Base-by-base conservation (phyloP, 2,113 vertebrate species). In the Otocyon megalotis region DNA sequence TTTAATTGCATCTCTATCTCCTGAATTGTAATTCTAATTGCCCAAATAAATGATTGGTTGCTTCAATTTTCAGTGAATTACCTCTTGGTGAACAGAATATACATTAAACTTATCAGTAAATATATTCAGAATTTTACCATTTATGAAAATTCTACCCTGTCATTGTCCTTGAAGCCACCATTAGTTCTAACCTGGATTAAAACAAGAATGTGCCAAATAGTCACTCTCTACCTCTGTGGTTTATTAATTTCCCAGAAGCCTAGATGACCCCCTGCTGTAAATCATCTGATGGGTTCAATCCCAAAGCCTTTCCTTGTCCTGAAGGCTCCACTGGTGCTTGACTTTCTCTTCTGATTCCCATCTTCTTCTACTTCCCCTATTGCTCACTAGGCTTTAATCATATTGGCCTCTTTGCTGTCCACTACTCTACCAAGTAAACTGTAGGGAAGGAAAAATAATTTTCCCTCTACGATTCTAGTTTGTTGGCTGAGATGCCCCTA, bases 371-470 rank as follows among this genome's bases (percentile, higher is more conserved):
- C 19, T 93, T 16, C 35, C 2, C 26, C 14, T 58, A 3, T 26
- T 77, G 9, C 16, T 92, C 77, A 30, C 28, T 54, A 32, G 20
- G 43, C 19, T 81, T 60, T 43, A 26, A 14, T 63, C 35, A 54
- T 11, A 8, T 43, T 63, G 81, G 8, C 5, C 7, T 35, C 76
- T 30, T 56, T 43, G 35, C 9, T 67, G 2, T 81, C 37, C 6
- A 14, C 5, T 32, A 26, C 17, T 11, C 9, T 24, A 5, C 1
- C 17, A 65, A 53, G 24, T 3, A 19, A 3, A 3, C 12, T 20
- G 5, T 6, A 60, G 19, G 35, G 43, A 35, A 48, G 19, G 22
- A n/a, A 72, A 58, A 74, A 30, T 32, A 43, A 74, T 32, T 58
- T 88, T 30, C 35, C 53, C 19, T 48, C 8, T 11, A 62, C 28